Evolutionary conservation across 2,797 vertebrate species (phyloP).

Genomic region (Rhodeus uyekii): DNA sequence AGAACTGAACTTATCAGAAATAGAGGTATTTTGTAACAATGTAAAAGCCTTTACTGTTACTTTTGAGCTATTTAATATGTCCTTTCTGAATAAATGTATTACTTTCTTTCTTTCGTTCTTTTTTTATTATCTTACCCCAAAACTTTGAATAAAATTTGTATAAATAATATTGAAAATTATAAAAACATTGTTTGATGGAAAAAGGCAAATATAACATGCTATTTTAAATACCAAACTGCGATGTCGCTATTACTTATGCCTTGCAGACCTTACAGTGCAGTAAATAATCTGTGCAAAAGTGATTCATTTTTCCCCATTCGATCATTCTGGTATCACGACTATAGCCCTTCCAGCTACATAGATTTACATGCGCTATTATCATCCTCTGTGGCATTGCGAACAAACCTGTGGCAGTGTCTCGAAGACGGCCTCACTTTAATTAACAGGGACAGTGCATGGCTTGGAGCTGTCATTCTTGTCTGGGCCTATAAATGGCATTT

Average conservation of each 20-base stretch:
- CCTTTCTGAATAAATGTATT: background rate
- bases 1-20: background rate
- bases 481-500: constrained; percentile 68
- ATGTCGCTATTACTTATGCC: background rate
- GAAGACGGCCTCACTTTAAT: constrained; percentile 74
- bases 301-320: constrained; percentile 51
- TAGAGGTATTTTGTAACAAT: background rate
- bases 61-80: too few relatives aligned
- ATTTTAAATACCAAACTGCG: background rate
- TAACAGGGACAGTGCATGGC: constrained; percentile 72
- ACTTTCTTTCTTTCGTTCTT: too few relatives aligned
- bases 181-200: background rate
- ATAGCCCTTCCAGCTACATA: constrained; percentile 65
- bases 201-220: background rate
- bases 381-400: constrained; percentile 70
- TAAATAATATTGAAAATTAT: background rate
- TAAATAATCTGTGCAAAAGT: background rate
- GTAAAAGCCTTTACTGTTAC: background rate
- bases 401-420: constrained; percentile 69
- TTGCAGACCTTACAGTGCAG: background rate
- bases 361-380: constrained; percentile 73
- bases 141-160: background rate
- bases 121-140: too few relatives aligned
- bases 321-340: constrained; percentile 59
- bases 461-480: constrained; percentile 71